These are phyloP conservation scores for Cynocephalus volans DNA, from an alignment of 2,113 vertebrate species.

Conservation along the genomic window DNA sequence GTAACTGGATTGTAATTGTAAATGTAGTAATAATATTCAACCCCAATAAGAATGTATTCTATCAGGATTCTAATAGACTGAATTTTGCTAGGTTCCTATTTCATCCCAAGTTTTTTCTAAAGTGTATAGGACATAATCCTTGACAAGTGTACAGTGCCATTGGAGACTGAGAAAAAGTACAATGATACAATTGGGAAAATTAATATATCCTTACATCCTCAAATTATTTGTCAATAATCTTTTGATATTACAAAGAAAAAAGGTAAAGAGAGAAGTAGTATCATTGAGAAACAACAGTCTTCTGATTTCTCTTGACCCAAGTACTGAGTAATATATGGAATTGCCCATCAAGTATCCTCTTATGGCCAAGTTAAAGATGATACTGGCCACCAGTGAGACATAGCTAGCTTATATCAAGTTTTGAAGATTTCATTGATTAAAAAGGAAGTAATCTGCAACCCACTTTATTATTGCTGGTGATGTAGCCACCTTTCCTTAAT, in stretches of 20 bases:
- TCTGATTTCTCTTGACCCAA: not conserved
- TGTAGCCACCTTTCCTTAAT: conserved; percentile 82
- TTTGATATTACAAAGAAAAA: conserved; percentile 25
- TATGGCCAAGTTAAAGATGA: not conserved
- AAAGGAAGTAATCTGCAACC: conserved; percentile 39
- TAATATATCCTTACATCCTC: not conserved
- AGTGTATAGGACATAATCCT: not conserved
- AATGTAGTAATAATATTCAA: not conserved
- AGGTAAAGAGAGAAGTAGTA: not conserved
- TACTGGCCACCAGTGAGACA: not conserved
- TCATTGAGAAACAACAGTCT: not conserved
- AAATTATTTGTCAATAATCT: not conserved
- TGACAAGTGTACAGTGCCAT: not conserved
- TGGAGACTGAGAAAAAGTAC: not conserved
- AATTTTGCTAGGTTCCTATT: conserved; percentile 40
- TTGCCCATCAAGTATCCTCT: not conserved
- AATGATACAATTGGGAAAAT: not conserved
- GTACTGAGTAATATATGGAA: conserved; percentile 5
- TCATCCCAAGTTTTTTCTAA: conserved; percentile 28
- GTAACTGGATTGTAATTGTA: not conserved
- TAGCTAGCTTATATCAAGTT: not conserved
- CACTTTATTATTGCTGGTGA: conserved; percentile 87
- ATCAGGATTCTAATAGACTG: not conserved
- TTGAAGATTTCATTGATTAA: not conserved
- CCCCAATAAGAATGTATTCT: not conserved